phyloP scores from a whole-genome alignment of 2,888 invertebrate genomes.

The Panorpa germanica region DNA sequence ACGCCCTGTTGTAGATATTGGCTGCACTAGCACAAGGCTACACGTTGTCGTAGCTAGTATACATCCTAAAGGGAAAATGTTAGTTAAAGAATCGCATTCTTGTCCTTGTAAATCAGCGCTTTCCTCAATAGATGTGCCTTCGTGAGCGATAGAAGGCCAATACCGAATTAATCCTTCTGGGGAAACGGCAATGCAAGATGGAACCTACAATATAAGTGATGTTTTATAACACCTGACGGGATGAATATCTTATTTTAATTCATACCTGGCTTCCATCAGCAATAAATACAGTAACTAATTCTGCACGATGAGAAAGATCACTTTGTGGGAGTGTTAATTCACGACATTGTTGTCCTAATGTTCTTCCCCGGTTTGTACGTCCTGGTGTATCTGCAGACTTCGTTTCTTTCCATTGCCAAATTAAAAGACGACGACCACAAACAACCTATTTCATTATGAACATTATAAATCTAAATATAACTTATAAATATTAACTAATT shows the following conservation, averaged over 20 bases:
- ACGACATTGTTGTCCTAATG: slow-evolving; percentile 42
- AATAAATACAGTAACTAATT: slow-evolving; percentile 56
- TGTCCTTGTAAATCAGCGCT: slow-evolving; percentile 75
- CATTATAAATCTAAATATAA: neutral
- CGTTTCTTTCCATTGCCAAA: slow-evolving; percentile 59
- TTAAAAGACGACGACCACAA: slow-evolving; percentile 61
- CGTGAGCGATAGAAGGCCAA: slow-evolving; percentile 81
- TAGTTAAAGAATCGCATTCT: slow-evolving; percentile 59
- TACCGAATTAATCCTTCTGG: slow-evolving; percentile 83
- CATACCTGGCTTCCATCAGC: slow-evolving; percentile 30
- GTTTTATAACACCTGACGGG: neutral
- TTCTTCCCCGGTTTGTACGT: slow-evolving; percentile 26
- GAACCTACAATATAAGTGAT: slow-evolving; percentile 27
- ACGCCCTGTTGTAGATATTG: slow-evolving; percentile 40
- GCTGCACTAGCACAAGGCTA: slow-evolving; percentile 55
- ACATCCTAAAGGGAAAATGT: slow-evolving; percentile 51
- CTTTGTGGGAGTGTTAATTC: slow-evolving; percentile 81
- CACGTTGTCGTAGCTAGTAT: slow-evolving; percentile 84
- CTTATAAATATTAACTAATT: neutral
- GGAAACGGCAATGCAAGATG: slow-evolving; percentile 79
- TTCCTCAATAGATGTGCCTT: slow-evolving; percentile 67
- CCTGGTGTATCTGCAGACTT: slow-evolving; percentile 16
- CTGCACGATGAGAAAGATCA: slow-evolving; percentile 78
- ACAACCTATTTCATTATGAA: slow-evolving; percentile 42
- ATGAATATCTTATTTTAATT: neutral